Conservation (phyloP, 2,797 vertebrate genomes). For the Thalassophryne amazonica region DNA sequence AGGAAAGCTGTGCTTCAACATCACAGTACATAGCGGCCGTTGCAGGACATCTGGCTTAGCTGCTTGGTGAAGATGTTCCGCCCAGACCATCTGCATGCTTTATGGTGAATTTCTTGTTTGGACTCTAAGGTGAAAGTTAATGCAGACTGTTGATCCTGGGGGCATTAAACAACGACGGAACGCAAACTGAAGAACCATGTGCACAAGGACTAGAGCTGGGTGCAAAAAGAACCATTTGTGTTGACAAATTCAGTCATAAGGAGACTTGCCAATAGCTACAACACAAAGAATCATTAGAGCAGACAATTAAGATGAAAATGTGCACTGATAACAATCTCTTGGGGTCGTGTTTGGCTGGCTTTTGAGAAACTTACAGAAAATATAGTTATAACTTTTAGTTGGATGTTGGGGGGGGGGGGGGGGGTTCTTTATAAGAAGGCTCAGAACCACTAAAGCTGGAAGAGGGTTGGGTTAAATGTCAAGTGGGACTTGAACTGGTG, state of each 20-base stretch:
- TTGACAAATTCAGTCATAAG: background rate
- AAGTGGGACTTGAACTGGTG: no score
- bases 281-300: conserved; percentile 2
- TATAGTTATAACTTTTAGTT: no score
- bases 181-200: background rate
- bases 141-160: conserved; percentile 33
- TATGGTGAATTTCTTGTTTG: conserved; percentile 39
- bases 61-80: background rate
- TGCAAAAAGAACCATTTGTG: conserved; percentile 2
- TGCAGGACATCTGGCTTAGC: conserved; percentile 30
- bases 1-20: background rate
- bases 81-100: conserved; percentile 10
- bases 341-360: background rate
- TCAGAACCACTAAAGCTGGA: no score
- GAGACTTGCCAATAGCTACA: background rate
- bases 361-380: no score
- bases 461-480: no score
- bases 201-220: no score
- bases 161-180: conserved; percentile 21
- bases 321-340: background rate
- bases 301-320: background rate
- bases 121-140: conserved; percentile 35
- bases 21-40: background rate
- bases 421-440: no score
- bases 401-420: no score